Evolutionary conservation across 2,888 invertebrate genomes (phyloP).

Genomic region (Idaea dimidiata): DNA sequence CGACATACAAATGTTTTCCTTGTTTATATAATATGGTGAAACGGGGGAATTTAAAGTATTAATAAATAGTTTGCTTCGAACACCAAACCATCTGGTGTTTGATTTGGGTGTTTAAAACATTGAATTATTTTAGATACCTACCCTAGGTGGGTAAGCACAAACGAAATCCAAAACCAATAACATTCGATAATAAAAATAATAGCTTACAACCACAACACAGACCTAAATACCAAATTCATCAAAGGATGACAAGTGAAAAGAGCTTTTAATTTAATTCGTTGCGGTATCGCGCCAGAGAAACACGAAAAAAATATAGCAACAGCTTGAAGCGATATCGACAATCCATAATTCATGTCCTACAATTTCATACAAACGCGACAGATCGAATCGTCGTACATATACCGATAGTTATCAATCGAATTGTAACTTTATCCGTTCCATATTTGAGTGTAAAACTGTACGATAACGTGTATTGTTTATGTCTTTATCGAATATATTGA

Average conservation of each 20-base stretch:
- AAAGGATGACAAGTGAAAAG: constrained; percentile 79
- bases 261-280: constrained; percentile 81
- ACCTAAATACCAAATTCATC: constrained; percentile 77
- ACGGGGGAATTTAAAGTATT: too few species aligned
- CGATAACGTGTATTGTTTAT: constrained; percentile 36
- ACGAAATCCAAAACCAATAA: constrained; percentile 13
- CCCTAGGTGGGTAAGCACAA: neutral
- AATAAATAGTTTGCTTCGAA: too few species aligned
- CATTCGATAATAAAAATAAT: constrained; percentile 40
- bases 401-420: constrained; percentile 41
- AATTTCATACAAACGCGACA: constrained; percentile 74
- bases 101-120: too few species aligned
- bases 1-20: too few species aligned
- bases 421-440: constrained; percentile 47
- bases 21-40: too few species aligned
- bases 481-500: constrained; percentile 35
- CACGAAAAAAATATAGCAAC: constrained; percentile 77
- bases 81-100: too few species aligned
- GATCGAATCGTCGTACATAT: constrained; percentile 46
- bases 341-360: constrained; percentile 81
- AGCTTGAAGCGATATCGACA: constrained; percentile 81
- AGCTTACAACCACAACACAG: constrained; percentile 43
- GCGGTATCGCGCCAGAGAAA: constrained; percentile 74
- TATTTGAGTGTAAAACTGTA: constrained; percentile 42
- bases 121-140: neutral